phyloP scores from a whole-genome alignment of 2,113 vertebrate species.

The Leptosomus discolor region DNA sequence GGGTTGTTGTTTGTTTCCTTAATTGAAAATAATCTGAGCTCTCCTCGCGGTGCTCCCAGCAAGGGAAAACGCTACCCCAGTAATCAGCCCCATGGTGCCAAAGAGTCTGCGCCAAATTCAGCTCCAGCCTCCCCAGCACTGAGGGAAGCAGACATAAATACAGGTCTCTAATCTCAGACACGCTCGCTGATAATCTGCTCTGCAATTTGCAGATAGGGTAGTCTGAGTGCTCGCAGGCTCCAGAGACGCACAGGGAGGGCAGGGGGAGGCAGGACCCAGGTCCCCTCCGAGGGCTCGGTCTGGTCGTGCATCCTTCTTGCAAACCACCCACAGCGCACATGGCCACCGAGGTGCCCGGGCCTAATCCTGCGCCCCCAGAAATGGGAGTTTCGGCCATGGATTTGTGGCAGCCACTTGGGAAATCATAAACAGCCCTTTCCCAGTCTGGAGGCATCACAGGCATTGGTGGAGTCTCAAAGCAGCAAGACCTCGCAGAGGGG shows the following conservation, averaged over 20 bases:
- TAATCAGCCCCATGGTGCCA: constrained; percentile 36
- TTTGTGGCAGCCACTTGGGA: not conserved
- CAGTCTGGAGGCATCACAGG: not conserved
- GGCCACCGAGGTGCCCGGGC: not conserved
- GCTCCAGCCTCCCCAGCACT: not conserved
- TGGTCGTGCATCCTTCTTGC: not conserved
- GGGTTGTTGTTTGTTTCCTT: not conserved
- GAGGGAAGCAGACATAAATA: constrained; percentile 27
- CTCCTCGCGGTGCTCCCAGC: not conserved
- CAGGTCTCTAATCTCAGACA: constrained; percentile 36
- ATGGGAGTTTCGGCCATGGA: not conserved
- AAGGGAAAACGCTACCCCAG: not conserved
- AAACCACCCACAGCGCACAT: not conserved
- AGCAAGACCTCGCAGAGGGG: not conserved
- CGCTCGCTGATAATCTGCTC: not conserved
- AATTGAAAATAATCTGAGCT: not conserved
- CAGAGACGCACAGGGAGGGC: not conserved
- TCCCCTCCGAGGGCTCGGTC: not conserved
- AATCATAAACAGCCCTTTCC: not conserved
- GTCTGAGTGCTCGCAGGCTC: not conserved
- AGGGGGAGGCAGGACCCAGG: not conserved
- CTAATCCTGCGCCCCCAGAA: not conserved
- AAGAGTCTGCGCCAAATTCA: constrained; percentile 35
- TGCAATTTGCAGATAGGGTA: constrained; percentile 2
- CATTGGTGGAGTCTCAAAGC: not conserved